A percentile compares a stretch with the other conserved stretches of the same genome.
phyloP scores from a whole-genome alignment of 1,140 invertebrate species.

The Branchinecta lindahli region DNA sequence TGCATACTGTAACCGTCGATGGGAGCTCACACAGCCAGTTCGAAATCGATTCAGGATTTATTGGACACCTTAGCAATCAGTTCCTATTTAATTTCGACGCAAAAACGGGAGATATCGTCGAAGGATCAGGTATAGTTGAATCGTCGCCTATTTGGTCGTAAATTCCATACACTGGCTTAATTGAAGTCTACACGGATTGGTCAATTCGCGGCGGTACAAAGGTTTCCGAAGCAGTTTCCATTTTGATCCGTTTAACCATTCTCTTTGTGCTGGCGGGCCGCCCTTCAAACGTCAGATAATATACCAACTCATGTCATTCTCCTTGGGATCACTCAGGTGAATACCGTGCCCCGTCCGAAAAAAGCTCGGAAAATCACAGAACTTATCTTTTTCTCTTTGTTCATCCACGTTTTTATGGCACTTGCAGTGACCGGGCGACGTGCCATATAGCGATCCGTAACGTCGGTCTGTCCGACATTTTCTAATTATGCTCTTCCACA shows the following conservation, averaged over 20 bases:
- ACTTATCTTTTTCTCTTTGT: too few relatives aligned
- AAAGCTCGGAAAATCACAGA: too few relatives aligned
- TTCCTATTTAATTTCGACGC: neutral
- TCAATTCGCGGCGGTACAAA: neutral
- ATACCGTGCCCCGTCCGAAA: too few relatives aligned
- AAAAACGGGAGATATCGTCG: neutral
- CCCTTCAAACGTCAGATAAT: neutral
- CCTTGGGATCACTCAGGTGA: too few relatives aligned
- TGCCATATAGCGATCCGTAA: too few relatives aligned
- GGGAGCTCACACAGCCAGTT: too few relatives aligned
- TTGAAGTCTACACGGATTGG: neutral
- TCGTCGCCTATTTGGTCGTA: neutral
- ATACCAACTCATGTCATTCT: too few relatives aligned
- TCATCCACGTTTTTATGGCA: too few relatives aligned
- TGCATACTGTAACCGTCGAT: too few relatives aligned
- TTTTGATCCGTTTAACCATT: slow-evolving; percentile 9
- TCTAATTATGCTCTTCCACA: too few relatives aligned
- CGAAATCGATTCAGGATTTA: neutral
- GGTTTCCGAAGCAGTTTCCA: neutral
- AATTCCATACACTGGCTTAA: neutral
- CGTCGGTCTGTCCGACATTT: too few relatives aligned
- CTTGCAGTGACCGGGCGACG: too few relatives aligned
- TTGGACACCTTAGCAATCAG: neutral
- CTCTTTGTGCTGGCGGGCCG: neutral
- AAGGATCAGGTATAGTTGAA: neutral